phyloP scores from a whole-genome alignment of 2,888 invertebrate species.

The Trichacis sp. region DNA sequence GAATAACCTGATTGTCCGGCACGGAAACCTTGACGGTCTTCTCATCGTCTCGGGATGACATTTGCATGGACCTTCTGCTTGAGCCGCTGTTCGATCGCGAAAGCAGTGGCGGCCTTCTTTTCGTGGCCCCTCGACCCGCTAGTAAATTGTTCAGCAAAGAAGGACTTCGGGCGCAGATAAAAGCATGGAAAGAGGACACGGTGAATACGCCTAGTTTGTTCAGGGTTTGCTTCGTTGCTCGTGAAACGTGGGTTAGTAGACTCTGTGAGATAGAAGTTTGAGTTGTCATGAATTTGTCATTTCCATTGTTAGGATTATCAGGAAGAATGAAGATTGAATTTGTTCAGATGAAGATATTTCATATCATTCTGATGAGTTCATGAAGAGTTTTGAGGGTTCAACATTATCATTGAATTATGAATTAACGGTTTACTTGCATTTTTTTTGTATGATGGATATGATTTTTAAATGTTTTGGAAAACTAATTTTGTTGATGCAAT shows the following conservation, averaged over 20 bases:
- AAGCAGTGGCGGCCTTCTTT: constrained; percentile 88
- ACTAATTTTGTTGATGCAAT: too few species aligned
- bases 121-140: constrained; percentile 91
- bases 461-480: too few species aligned
- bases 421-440: too few species aligned
- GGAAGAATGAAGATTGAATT: too few species aligned
- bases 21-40: constrained; percentile 91
- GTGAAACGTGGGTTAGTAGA: constrained; percentile 92
- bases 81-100: constrained; percentile 91
- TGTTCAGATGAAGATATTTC: too few species aligned
- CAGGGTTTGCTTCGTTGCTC: constrained; percentile 92
- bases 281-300: too few species aligned
- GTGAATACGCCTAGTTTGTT: constrained; percentile 97
- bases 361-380: too few species aligned
- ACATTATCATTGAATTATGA: too few species aligned
- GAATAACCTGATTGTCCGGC: constrained; percentile 79
- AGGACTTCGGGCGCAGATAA: constrained; percentile 95
- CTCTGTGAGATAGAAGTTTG: too few species aligned
- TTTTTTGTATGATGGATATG: too few species aligned
- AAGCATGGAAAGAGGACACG: constrained; percentile 97
- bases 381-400: too few species aligned
- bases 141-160: constrained; percentile 91
- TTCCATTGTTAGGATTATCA: too few species aligned
- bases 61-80: constrained; percentile 88
- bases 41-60: constrained; percentile 88